A percentile compares a stretch with the other conserved stretches of the same genome.
These are phyloP conservation scores for Drosophila ficusphila DNA, from an alignment of 1,140 invertebrate genomes.

Conservation along the genomic window DNA sequence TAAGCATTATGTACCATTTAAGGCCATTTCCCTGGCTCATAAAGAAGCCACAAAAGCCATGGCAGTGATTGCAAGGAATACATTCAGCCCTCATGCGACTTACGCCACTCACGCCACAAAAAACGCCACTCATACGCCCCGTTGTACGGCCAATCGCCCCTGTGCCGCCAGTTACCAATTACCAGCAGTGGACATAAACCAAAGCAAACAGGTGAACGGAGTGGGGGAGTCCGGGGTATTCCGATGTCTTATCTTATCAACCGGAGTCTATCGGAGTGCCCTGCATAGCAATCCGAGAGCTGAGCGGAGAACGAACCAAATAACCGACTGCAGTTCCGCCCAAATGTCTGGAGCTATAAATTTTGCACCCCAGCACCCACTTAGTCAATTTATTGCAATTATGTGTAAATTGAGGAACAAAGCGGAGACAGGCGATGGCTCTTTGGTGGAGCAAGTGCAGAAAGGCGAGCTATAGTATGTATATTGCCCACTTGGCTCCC, in stretches of 20 bases:
- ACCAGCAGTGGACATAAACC: constrained; percentile 27
- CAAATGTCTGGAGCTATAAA: constrained; percentile 24
- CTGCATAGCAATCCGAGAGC: constrained; percentile 36
- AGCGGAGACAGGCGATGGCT: constrained; percentile 53
- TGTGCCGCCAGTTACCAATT: constrained; percentile 32
- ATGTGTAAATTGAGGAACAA: constrained; percentile 80
- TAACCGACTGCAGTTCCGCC: constrained; percentile 16
- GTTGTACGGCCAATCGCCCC: constrained; percentile 52
- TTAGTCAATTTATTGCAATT: constrained; percentile 79
- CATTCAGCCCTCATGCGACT: constrained; percentile 51
- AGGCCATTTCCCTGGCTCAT: constrained; percentile 24
- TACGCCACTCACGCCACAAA: constrained; percentile 15
- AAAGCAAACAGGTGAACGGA: constrained; percentile 6
- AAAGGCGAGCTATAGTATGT: constrained; percentile 12
- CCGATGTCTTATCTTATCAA: constrained; percentile 66
- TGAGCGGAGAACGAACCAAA: neutral
- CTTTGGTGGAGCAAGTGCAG: constrained; percentile 34
- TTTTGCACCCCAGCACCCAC: constrained; percentile 31
- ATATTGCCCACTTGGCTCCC: constrained; percentile 1
- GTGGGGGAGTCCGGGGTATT: constrained; percentile 8
- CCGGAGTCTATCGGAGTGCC: constrained; percentile 49
- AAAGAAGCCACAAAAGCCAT: constrained; percentile 40
- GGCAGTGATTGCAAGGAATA: constrained; percentile 22
- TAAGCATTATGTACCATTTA: constrained; percentile 48
- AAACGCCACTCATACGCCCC: constrained; percentile 58